A percentile compares a stretch with the other conserved stretches of the same genome.
Conservation (phyloP, 2,113 vertebrate species). For the Stigmatopora nigra region DNA sequence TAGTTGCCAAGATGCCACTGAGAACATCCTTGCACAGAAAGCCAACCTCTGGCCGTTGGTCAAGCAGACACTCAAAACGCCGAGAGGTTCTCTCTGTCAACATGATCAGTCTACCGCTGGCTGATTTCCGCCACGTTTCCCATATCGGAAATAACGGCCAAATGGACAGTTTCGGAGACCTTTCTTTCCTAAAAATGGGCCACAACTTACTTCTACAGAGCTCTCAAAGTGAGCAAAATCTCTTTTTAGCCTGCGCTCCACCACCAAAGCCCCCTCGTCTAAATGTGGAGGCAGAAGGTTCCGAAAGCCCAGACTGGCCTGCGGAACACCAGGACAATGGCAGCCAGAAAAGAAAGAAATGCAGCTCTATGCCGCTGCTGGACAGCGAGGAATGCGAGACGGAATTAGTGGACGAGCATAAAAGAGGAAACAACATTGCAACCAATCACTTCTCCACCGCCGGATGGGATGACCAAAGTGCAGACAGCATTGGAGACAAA, state of each 20-base stretch:
- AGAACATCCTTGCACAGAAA: conserved; percentile 55
- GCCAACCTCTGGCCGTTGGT: conserved; percentile 45
- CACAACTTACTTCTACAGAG: conserved; percentile 62
- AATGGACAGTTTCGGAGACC: conserved; percentile 70
- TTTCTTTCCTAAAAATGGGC: conserved; percentile 68
- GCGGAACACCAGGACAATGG: not conserved
- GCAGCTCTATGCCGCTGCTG: conserved; percentile 65
- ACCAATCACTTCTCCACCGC: conserved; percentile 17
- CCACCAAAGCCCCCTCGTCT: conserved; percentile 90
- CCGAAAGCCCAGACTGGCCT: conserved; percentile 33
- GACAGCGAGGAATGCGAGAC: conserved; percentile 44
- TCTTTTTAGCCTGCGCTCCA: conserved; percentile 71
- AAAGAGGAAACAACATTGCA: conserved; percentile 24
- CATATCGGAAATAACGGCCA: conserved; percentile 61
- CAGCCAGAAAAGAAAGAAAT: conserved; percentile 57
- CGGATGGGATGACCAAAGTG: conserved; percentile 42
- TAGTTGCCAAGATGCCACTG: conserved; percentile 58
- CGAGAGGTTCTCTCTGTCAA: conserved; percentile 63
- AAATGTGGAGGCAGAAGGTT: conserved; percentile 67
- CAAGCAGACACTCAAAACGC: conserved; percentile 42
- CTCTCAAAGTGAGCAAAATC: conserved; percentile 78
- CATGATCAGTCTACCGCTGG: conserved; percentile 74
- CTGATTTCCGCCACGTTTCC: conserved; percentile 70
- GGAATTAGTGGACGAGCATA: conserved; percentile 22
- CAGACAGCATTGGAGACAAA: conserved; percentile 54